phyloP scores from a whole-genome alignment of 92 coral and sea anemone species.

The Phenganax subtilis region DNA sequence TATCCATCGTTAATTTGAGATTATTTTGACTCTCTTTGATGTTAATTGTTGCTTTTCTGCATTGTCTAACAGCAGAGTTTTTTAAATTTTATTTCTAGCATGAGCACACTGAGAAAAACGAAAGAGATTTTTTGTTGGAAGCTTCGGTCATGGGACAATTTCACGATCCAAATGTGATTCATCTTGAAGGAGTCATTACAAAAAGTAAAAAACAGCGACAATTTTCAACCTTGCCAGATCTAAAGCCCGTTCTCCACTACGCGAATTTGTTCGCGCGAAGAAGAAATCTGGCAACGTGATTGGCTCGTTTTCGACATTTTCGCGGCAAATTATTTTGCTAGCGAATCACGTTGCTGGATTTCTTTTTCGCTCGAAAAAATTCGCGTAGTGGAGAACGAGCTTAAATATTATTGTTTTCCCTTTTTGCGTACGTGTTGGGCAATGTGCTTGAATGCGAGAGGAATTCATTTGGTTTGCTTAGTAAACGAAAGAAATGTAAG shows the following conservation, averaged over 20 bases:
- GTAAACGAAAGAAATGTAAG: not conserved
- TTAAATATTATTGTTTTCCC: not conserved
- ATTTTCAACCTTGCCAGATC: not conserved
- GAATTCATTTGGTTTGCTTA: too few relatives aligned
- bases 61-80: not conserved
- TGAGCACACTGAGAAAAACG: slow-evolving; percentile 40
- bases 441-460: too few relatives aligned
- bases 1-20: too few relatives aligned
- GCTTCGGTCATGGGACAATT: slow-evolving; percentile 54
- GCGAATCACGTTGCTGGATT: too few relatives aligned
- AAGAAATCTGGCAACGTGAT: too few relatives aligned
- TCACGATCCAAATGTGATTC: slow-evolving; percentile 42
- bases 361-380: too few relatives aligned
- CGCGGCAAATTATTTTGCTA: too few relatives aligned
- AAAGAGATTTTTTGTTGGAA: slow-evolving; percentile 44
- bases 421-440: not conserved
- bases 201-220: slow-evolving; percentile 24
- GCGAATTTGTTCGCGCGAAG: too few relatives aligned
- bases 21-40: not conserved
- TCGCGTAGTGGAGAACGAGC: too few relatives aligned
- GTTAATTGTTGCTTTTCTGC: not conserved
- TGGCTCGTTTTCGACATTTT: too few relatives aligned
- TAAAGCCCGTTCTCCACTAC: too few relatives aligned
- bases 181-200: slow-evolving; percentile 45
- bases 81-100: slow-evolving; percentile 1